Evolutionary conservation across 2,113 vertebrate genomes (phyloP), one percentile per base, ranked within the genome.

Genomic region (Psophia crepitans): DNA sequence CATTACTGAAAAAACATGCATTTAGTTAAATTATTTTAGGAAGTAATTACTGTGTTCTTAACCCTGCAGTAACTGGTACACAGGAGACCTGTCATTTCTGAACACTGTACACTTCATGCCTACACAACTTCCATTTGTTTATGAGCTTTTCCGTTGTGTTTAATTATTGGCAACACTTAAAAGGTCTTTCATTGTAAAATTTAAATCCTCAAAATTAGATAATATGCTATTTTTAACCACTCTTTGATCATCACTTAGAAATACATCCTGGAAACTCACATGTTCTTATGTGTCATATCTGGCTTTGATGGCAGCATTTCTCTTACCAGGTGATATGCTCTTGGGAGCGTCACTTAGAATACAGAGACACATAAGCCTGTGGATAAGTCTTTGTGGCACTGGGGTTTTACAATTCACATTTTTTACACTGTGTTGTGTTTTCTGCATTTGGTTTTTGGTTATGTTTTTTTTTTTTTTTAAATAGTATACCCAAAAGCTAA

Each of bases 11-110:
- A 83, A 90, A 86, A 53, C 20, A 56, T 41, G 33, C 44, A 57
- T 71, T 83, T 76, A 81, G 13, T 51, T 71, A 78, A 86, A 96
- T 91, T 81, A 75, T 85, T 90, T 95, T 87, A 84, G 83, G 90
- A 87, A 87, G 64, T 19, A 86, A 81, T 90, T 86, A 75, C 9
- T 56, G 3, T 56, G 26, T 80, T 86, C 58, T 84, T 93, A 93
- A 81, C 54, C 7, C 35, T 89, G 51, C 58, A 84, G 53, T 83
- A 77, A 83, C 76, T 30, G 63, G 43, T 78, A 60, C 23, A 73
- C 66, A 58, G 5, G 17, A 65, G 75, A 77, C 44, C 14, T 8
- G 37, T 60, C 71, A 56, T 24, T 89, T 91, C 60, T 75, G 46
- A 89, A 30, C 27, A 19, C 16, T 11, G 23, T 57, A 60, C 18